Evolutionary conservation across 2,113 vertebrate species (phyloP), one percentile per base, ranked within the genome.

Genomic region (Stictonetta naevosa): DNA sequence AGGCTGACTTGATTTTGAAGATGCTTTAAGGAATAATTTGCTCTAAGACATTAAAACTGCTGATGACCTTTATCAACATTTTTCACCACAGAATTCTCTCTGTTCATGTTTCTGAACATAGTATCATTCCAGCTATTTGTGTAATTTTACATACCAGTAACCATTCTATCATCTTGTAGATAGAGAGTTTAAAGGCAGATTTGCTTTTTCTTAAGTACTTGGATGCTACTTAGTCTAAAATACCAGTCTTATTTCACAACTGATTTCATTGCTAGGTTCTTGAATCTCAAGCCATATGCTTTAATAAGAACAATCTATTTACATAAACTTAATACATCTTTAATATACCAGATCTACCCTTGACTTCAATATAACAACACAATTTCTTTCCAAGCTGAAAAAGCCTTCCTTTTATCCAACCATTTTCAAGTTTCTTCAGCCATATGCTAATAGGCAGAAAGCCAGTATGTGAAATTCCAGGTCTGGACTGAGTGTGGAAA

Each of bases 371-470:
- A 31, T 63, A 96, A 83, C 44, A 86, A 34, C 11, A 48, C 7
- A 42, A 33, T 88, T 91, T 52, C 31, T 86, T 84, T 92, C 73
- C 76, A 72, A 78, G n/a, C 16, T 72, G 53, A 38, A 93, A 66
- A 83, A 81, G 8, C 13, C 86, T 63, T 67, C 11, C 52, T 71
- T 93, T 84, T 75, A 78, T 56, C 33, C 50, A 94, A 29, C 34
- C n/a, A 62, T 14, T 93, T 97, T 90, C 56, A 71, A 83, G 26
- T 60, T 20, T 93, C 34, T 93, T 92, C 53, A 79, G 58, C 77
- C 83, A 73, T 90, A 92, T 95, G 92, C 31, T 91, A 79, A 76
- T 58, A 71, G 69, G 58, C 83, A 86, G 69, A 86, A 84, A 84
- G 83, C 68, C 83, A 86, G 69, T 33, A 11, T 74, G 50, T 80